Conservation (phyloP, 2,888 invertebrate genomes). For the Cataglyphis albicans region DNA sequence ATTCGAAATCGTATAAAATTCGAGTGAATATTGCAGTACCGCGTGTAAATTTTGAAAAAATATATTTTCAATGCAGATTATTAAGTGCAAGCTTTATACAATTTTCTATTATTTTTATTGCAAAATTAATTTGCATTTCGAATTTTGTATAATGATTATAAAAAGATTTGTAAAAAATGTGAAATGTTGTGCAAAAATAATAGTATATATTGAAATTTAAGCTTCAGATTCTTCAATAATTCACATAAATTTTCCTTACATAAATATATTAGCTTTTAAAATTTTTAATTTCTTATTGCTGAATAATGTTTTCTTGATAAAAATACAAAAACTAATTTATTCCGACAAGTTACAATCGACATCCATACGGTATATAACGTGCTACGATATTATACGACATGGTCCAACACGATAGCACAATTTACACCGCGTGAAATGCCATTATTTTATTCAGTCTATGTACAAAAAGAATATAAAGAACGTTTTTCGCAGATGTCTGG, state of each 20-base stretch:
- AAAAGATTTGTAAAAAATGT: not conserved
- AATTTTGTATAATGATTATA: not conserved
- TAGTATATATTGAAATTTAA: not conserved
- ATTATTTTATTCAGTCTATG: conserved; percentile 5
- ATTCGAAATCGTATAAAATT: not conserved
- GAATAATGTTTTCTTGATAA: too few species aligned
- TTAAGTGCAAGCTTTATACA: not conserved
- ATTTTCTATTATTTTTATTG: not conserved
- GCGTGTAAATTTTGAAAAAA: too few species aligned
- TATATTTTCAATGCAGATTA: not conserved
- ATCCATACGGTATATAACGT: not conserved
- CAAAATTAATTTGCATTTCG: not conserved
- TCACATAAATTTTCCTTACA: too few species aligned
- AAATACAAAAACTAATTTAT: too few species aligned
- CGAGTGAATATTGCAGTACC: not conserved
- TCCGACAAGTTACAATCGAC: not conserved
- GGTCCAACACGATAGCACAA: not conserved
- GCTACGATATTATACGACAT: not conserved
- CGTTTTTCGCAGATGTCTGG: not conserved
- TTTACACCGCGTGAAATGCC: not conserved
- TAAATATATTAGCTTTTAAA: too few species aligned
- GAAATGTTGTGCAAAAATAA: not conserved
- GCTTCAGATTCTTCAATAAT: too few species aligned
- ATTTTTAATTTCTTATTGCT: too few species aligned
- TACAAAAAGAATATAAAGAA: not conserved